These are phyloP conservation scores for Neoniphon sammara DNA, from an alignment of 2,797 vertebrate species.

Conservation along the genomic window DNA sequence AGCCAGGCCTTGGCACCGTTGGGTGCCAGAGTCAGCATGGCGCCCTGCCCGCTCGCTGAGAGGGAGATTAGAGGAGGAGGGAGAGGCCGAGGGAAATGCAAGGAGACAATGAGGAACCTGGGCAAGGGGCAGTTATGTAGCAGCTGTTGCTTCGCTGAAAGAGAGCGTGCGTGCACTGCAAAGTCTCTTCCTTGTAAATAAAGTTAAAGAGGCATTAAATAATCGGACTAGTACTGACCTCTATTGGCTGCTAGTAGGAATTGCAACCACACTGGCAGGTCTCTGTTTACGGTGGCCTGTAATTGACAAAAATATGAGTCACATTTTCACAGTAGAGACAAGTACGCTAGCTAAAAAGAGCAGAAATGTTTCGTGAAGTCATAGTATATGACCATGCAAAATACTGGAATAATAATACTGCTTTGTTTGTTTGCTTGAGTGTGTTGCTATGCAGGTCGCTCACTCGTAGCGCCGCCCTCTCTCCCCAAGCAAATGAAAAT, in stretches of 20 bases:
- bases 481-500: too few relatives aligned
- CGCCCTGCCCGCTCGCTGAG: slow-evolving; percentile 46
- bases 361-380: too few relatives aligned
- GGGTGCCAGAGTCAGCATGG: slow-evolving; percentile 59
- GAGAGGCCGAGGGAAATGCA: slow-evolving; percentile 6
- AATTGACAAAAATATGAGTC: neutral
- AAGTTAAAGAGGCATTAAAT: neutral
- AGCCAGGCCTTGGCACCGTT: slow-evolving; percentile 54
- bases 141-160: neutral
- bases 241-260: neutral
- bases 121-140: neutral
- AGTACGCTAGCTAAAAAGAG: neutral
- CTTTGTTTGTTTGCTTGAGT: neutral
- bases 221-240: slow-evolving; percentile 11
- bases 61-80: slow-evolving; percentile 40
- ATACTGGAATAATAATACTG: neutral
- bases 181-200: too few relatives aligned
- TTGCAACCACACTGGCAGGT: neutral
- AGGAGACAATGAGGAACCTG: neutral
- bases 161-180: neutral
- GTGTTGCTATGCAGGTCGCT: too few relatives aligned
- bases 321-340: neutral
- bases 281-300: neutral
- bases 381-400: too few relatives aligned
- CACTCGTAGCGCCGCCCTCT: too few relatives aligned